Conservation (phyloP, 2,888 invertebrate species). For the Petrophora chlorosata region DNA sequence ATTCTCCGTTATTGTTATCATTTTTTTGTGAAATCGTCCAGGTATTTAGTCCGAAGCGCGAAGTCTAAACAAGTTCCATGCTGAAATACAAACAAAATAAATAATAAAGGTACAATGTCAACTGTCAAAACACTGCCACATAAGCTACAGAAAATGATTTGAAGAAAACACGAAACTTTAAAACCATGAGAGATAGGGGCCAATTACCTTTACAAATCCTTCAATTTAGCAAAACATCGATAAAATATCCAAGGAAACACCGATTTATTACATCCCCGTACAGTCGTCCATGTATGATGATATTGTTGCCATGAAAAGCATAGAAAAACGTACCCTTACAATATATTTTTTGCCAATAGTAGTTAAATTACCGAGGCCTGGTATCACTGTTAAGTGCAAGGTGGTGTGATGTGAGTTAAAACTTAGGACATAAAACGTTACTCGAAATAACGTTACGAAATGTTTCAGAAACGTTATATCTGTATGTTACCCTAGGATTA, state of each 20-base stretch:
- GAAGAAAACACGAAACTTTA: constrained; percentile 24
- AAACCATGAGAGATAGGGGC: constrained; percentile 18
- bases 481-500: too few relatives aligned
- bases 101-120: constrained; percentile 68
- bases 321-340: neutral
- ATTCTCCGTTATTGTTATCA: constrained; percentile 55
- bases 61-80: constrained; percentile 53
- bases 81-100: constrained; percentile 82
- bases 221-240: constrained; percentile 64
- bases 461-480: too few relatives aligned
- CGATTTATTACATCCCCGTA: constrained; percentile 75
- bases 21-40: constrained; percentile 50
- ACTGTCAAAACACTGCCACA: constrained; percentile 83
- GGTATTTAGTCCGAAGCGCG: constrained; percentile 35
- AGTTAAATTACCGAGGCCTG: neutral
- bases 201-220: constrained; percentile 55
- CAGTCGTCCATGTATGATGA: constrained; percentile 56
- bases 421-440: too few relatives aligned
- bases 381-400: neutral
- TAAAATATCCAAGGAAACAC: constrained; percentile 82
- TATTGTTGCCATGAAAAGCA: constrained; percentile 48
- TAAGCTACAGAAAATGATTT: constrained; percentile 46
- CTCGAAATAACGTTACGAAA: too few relatives aligned
- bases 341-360: neutral
- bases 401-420: too few relatives aligned